Evolutionary conservation across 2,888 invertebrate species (phyloP).

Genomic region (Agelastica alni): DNA sequence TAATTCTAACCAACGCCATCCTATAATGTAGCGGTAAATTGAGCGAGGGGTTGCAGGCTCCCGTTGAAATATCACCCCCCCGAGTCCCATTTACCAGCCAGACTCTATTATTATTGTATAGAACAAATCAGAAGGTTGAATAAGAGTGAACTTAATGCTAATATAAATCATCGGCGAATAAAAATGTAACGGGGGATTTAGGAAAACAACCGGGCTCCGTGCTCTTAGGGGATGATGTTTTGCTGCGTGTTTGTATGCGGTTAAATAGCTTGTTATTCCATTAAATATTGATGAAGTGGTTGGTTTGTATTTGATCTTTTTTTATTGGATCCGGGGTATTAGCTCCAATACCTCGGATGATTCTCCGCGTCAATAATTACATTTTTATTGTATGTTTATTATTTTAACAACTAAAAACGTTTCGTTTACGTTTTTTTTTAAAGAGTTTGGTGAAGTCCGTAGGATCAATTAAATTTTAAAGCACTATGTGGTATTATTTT

Average conservation of each 20-base stretch:
- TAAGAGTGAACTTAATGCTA: constrained; percentile 56
- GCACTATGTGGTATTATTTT: too few species aligned
- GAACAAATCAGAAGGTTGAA: constrained; percentile 59
- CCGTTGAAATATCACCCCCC: constrained; percentile 57
- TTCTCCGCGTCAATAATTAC: too few species aligned
- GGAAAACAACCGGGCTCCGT: constrained; percentile 33
- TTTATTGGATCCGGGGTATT: constrained; percentile 23
- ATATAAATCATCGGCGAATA: constrained; percentile 57
- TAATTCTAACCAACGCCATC: constrained; percentile 53
- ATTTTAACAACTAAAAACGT: too few species aligned
- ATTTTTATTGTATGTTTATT: too few species aligned
- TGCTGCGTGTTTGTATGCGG: constrained; percentile 35
- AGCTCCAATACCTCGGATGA: too few species aligned
- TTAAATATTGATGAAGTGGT: constrained; percentile 36
- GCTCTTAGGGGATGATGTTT: constrained; percentile 18
- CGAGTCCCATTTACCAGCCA: constrained; percentile 57
- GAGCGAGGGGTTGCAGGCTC: constrained; percentile 42
- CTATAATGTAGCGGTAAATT: constrained; percentile 60
- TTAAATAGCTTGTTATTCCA: constrained; percentile 38
- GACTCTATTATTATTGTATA: constrained; percentile 60
- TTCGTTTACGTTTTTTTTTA: too few species aligned
- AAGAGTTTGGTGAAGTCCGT: too few species aligned
- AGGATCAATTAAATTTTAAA: too few species aligned
- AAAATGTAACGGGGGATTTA: constrained; percentile 48
- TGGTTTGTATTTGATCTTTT: constrained; percentile 16